phyloP scores from a whole-genome alignment of 2,797 vertebrate species.

The Lagodon rhomboides region DNA sequence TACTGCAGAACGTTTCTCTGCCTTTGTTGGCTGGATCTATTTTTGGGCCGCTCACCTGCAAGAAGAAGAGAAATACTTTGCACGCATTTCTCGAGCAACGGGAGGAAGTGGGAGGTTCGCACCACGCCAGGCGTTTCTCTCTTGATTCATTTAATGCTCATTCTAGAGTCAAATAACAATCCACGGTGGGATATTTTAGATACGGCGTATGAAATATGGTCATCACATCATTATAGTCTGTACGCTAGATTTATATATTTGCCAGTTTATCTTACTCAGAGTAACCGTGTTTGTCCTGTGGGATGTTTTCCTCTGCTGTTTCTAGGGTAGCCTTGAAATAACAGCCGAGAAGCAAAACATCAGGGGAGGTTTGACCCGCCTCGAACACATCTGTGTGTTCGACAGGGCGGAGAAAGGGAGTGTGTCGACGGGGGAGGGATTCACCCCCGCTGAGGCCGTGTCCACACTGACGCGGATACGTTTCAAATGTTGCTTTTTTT shows the following conservation, averaged over 20 bases:
- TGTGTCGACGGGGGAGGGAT: slow-evolving; percentile 12
- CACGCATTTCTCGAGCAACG: background rate
- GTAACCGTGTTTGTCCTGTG: background rate
- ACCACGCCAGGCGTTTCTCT: too few species aligned
- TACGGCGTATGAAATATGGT: too few species aligned
- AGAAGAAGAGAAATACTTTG: background rate
- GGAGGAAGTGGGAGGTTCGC: background rate
- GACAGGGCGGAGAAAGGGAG: slow-evolving; percentile 13
- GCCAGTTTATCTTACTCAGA: background rate
- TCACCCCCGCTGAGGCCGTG: slow-evolving; percentile 7
- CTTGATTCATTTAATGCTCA: too few species aligned
- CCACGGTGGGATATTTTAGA: too few species aligned
- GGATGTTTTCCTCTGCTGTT: slow-evolving; percentile 11
- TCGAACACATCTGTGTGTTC: slow-evolving; percentile 34
- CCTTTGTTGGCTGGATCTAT: background rate
- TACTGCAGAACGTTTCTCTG: background rate
- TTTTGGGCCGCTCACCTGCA: background rate
- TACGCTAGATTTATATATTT: background rate
- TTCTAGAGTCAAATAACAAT: too few species aligned
- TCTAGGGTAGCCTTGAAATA: slow-evolving; percentile 42
- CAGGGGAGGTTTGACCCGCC: slow-evolving; percentile 3
- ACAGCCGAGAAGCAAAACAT: slow-evolving; percentile 24
- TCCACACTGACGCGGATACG: slow-evolving; percentile 2
- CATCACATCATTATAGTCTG: background rate
- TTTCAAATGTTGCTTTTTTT: background rate